Base-by-base conservation (phyloP, 2,113 vertebrate genomes). In the Tyrannus savana region DNA sequence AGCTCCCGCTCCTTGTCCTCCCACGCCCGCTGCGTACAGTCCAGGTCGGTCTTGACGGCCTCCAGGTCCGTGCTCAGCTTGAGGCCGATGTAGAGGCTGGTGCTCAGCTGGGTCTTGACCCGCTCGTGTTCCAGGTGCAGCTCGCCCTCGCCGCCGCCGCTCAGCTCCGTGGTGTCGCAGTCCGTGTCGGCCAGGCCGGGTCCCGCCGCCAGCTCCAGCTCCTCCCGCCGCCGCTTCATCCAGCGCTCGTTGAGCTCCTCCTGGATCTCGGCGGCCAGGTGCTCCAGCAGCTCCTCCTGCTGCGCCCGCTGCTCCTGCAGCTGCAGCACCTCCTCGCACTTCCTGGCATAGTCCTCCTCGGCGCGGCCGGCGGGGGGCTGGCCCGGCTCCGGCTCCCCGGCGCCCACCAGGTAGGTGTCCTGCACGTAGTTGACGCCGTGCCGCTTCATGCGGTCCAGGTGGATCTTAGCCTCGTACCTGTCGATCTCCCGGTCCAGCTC, bases 381-480 rank as follows among this genome's bases (percentile, higher is more conserved):
- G 33, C 83, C 84, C 47, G 75, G 28, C 87, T 95, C 91, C 44
- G 89, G 93, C n/a, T 85, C 80, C 74, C 97, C 98, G 21, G 87
- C 21, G 44, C 58, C 99, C 75, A 98, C 96, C 96, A 99, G 87
- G 97, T 99, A 99, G 9, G 99, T 99, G 96, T 99, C 99, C 97
- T 99, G 99, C 59, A 99, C 98, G 73, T 99, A 99, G 96, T 99
- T 99, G 41, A 98, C 97, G 19, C 99, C 99, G 77, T 99, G 99
- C 31, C 97, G 97, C 94, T 98, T 98, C 93, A 99, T 98, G 85
- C 99, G 98, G 94, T 99, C 99, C 52, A 98, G 95, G 89, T 99
- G 99, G 84, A 98, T 98, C 92, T 98, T 98, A 12, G 98, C 98
- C 93, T 99, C 99, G 77, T 98, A 98, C 95, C 93, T 98, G 52